Base-by-base conservation (phyloP, 2,797 vertebrate species). In the Sebastes steindachneri region DNA sequence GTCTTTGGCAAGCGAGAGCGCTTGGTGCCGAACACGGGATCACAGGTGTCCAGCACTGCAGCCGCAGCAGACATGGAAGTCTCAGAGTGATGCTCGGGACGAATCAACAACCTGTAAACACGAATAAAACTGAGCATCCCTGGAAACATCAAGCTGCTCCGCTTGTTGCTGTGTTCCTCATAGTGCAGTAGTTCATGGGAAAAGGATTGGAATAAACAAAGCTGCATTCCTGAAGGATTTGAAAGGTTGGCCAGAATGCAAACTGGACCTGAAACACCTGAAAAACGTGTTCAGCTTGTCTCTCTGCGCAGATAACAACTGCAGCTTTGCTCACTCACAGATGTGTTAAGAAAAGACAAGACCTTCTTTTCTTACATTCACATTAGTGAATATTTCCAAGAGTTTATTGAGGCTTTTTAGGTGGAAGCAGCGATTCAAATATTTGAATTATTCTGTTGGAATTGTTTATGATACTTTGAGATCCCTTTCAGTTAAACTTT, bases 1-100 rank as follows among this genome's bases (percentile, higher is more conserved):
- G 96, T 95, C 31, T 99, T 99, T 78, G 97, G 97, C 65, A 94
- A 92, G 70, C 95, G 98, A 83, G 96, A 99, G 88, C 96, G 96
- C 21, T 92, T 97, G 55, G 90, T 97, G 77, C 88, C 94, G 23
- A 92, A 95, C 68, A 86, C 82, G 0, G 69, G 92, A 23, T 86
- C 94, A 19, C 94, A 59, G 69, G 91, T 95, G 14, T 84, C 94
- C 73, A 93, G 91, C 89, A 88, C 86, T 14, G 86, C 89, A 26
- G 72, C 80, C 15, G 83, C 96, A 65, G 87, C 90, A 37, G 84
- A 94, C 25, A 98, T 98, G 97, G 97, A 99, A 26, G 69, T 95
- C 33, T 95, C 94, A 0, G 96, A 96, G 88, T 82, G 70, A 64
- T 0, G 2, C 25, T 74, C 14, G 35, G 25, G 73, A 60, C 26